phyloP scores from a whole-genome alignment of 2,113 vertebrate species.

The Ellobius talpinus region DNA sequence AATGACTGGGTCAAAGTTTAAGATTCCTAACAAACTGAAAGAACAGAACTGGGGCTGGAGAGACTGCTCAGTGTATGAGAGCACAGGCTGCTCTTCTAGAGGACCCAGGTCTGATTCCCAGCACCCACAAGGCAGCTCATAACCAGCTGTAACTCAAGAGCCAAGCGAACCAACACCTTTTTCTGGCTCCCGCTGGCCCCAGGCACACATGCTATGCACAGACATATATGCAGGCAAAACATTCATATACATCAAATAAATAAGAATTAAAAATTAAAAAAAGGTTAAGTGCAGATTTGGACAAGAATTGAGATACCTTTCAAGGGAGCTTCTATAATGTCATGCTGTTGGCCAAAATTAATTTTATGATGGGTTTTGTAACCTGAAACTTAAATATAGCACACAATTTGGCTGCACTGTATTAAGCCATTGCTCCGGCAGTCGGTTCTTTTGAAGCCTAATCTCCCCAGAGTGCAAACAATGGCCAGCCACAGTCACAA shows the following conservation, averaged over 20 bases:
- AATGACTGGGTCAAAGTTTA: conserved; percentile 68
- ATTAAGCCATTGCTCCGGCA: conserved; percentile 69
- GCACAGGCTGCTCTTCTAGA: not conserved
- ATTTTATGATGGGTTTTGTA: conserved; percentile 79
- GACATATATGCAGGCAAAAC: not conserved
- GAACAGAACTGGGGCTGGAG: not conserved
- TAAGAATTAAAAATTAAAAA: not conserved
- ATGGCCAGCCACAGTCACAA: conserved; percentile 70
- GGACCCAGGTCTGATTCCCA: not conserved
- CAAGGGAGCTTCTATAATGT: conserved; percentile 68
- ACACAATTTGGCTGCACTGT: conserved; percentile 64
- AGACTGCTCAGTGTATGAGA: not conserved
- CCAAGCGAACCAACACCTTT: not conserved
- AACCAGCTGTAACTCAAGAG: not conserved
- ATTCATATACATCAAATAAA: not conserved
- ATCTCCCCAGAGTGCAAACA: conserved; percentile 77
- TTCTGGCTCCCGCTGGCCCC: not conserved
- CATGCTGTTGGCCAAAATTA: conserved; percentile 71
- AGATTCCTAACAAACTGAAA: conserved; percentile 62
- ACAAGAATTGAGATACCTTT: conserved; percentile 72
- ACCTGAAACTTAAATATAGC: conserved; percentile 76
- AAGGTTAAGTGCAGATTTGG: not conserved
- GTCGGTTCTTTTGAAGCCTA: conserved; percentile 82
- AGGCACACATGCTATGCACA: too few species aligned
- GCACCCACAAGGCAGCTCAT: not conserved